Conservation (phyloP, 1,140 invertebrate species). For the Hirudo medicinalis region DNA sequence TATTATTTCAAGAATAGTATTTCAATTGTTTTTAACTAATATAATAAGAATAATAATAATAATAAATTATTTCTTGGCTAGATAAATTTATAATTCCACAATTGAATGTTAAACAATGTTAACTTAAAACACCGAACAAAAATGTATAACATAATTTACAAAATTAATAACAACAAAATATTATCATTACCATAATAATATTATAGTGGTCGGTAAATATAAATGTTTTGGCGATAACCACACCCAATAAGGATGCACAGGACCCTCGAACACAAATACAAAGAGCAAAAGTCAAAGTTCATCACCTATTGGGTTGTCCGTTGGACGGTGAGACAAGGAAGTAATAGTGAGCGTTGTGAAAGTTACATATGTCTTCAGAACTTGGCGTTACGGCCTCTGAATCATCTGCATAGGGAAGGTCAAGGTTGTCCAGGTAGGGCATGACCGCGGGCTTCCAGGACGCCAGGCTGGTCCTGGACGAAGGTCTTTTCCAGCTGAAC, state of each 20-base stretch:
- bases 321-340: conserved; percentile 10
- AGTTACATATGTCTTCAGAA: conserved; percentile 64
- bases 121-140: not conserved
- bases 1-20: no score
- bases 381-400: conserved; percentile 92
- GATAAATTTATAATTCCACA: no score
- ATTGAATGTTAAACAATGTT: not conserved
- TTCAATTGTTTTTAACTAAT: no score
- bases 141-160: no score
- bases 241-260: no score
- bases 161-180: not conserved
- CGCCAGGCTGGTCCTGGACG: not conserved
- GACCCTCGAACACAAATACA: not conserved
- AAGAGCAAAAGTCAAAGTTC: not conserved
- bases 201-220: not conserved
- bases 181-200: not conserved
- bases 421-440: conserved; percentile 84
- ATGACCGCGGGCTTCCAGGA: conserved; percentile 73
- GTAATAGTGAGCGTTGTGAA: conserved; percentile 25
- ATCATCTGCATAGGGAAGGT: conserved; percentile 90
- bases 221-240: no score
- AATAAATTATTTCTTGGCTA: no score
- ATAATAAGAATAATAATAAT: no score
- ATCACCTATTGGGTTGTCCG: not conserved
- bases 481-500: conserved; percentile 61